phyloP scores from a whole-genome alignment of 2,113 vertebrate genomes.

The Tragelaphus imberbis region DNA sequence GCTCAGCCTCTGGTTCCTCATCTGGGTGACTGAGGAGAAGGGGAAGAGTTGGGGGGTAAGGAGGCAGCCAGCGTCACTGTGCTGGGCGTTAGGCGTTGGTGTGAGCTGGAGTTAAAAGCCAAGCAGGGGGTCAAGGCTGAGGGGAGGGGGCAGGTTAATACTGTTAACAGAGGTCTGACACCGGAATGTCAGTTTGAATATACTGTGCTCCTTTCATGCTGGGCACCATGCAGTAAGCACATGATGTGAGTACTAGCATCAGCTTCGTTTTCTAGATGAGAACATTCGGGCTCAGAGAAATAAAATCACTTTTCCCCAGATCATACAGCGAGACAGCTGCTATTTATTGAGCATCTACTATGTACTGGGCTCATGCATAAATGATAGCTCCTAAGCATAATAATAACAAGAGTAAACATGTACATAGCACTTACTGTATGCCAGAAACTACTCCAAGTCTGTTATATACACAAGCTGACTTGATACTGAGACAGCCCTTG shows the following conservation, averaged over 20 bases:
- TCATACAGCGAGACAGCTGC: neutral
- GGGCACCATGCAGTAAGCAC: neutral
- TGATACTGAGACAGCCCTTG: neutral
- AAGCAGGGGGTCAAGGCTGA: neutral
- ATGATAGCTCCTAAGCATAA: neutral
- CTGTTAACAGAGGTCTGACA: neutral
- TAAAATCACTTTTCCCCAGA: neutral
- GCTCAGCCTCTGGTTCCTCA: neutral
- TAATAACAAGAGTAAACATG: neutral
- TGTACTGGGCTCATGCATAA: neutral
- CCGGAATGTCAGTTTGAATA: neutral
- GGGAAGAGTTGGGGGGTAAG: neutral
- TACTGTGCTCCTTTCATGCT: neutral
- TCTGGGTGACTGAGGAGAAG: conserved; percentile 42
- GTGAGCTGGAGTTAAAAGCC: conserved; percentile 46
- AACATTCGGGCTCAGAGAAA: neutral
- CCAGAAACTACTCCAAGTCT: neutral
- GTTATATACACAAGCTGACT: neutral
- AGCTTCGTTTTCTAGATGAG: neutral
- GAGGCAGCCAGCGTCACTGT: neutral
- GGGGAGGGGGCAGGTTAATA: neutral
- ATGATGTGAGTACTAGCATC: neutral
- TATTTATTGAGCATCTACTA: neutral
- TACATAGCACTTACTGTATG: rapidly evolving
- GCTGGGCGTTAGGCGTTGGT: neutral